phyloP scores from a whole-genome alignment of 2,113 vertebrate species.

The Perca fluviatilis region DNA sequence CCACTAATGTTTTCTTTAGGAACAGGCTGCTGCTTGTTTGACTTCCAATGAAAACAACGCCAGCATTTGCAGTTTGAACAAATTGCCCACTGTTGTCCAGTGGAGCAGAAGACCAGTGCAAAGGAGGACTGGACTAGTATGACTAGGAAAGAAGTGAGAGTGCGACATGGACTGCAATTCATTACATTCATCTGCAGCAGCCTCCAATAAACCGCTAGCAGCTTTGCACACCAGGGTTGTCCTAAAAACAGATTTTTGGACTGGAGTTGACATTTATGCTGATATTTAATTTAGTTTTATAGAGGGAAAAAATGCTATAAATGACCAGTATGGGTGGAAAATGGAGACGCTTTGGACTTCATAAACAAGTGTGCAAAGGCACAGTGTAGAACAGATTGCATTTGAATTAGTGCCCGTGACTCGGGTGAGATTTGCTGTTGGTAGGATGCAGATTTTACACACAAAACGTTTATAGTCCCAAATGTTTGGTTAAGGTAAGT shows the following conservation, averaged over 20 bases:
- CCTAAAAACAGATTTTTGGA: constrained; percentile 43
- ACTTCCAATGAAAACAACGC: constrained; percentile 81
- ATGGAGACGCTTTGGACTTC: background rate
- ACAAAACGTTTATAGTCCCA: background rate
- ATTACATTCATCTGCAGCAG: background rate
- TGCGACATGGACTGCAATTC: background rate
- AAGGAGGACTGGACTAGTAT: constrained; percentile 24
- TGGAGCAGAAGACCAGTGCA: constrained; percentile 30
- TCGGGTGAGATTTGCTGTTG: background rate
- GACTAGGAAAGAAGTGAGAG: constrained; percentile 1
- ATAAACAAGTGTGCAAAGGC: constrained; percentile 26
- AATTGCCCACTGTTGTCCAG: constrained; percentile 81
- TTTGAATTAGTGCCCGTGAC: background rate
- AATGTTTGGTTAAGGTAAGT: background rate
- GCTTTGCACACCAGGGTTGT: background rate
- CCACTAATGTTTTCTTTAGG: constrained; percentile 85
- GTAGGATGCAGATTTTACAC: background rate
- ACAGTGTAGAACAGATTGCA: background rate
- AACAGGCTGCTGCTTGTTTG: constrained; percentile 86
- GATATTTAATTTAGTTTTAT: constrained; percentile 25
- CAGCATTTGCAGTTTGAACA: constrained; percentile 80
- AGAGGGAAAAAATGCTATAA: constrained; percentile 20
- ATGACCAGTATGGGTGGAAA: background rate
- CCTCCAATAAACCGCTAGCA: background rate
- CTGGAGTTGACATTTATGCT: constrained; percentile 8